Conservation (phyloP, 2,797 vertebrate genomes). For the Mus caroli region DNA sequence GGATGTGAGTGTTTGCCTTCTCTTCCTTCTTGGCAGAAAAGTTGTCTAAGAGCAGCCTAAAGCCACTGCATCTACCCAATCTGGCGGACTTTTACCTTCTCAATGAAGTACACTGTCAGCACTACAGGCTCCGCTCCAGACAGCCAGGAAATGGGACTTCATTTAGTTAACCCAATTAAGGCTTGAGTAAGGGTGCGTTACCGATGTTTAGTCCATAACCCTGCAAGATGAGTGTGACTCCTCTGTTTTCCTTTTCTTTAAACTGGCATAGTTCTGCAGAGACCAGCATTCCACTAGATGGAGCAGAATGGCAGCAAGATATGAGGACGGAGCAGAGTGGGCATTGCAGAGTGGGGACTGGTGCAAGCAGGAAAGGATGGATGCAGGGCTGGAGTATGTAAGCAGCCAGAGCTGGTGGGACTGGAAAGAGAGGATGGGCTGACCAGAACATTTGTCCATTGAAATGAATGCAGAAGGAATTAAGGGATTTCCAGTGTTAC, state of each 20-base stretch:
- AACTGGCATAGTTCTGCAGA: conserved; percentile 74
- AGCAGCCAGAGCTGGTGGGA: neutral
- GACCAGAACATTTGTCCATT: neutral
- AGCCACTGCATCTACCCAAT: conserved; percentile 73
- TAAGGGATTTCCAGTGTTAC: neutral
- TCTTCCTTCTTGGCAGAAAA: conserved; percentile 72
- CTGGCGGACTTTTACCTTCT: conserved; percentile 74
- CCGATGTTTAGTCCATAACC: conserved; percentile 64
- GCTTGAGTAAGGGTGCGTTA: neutral
- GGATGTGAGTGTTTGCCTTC: conserved; percentile 81
- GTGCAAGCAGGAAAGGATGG: neutral
- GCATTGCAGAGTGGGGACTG: conserved; percentile 4
- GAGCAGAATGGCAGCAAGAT: conserved; percentile 84
- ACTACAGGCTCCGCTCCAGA: conserved; percentile 76
- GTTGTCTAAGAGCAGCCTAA: conserved; percentile 53
- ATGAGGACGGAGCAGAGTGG: conserved; percentile 65
- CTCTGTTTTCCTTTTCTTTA: neutral
- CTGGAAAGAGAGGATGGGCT: neutral
- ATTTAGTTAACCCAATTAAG: conserved; percentile 75
- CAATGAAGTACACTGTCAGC: conserved; percentile 58
- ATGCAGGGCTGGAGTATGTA: rapidly evolving
- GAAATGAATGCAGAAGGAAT: neutral
- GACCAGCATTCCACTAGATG: conserved; percentile 87
- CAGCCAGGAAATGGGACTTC: conserved; percentile 74
- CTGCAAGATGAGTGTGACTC: conserved; percentile 28